Conservation (phyloP, 1,140 invertebrate species). For the Theocolax elegans region DNA sequence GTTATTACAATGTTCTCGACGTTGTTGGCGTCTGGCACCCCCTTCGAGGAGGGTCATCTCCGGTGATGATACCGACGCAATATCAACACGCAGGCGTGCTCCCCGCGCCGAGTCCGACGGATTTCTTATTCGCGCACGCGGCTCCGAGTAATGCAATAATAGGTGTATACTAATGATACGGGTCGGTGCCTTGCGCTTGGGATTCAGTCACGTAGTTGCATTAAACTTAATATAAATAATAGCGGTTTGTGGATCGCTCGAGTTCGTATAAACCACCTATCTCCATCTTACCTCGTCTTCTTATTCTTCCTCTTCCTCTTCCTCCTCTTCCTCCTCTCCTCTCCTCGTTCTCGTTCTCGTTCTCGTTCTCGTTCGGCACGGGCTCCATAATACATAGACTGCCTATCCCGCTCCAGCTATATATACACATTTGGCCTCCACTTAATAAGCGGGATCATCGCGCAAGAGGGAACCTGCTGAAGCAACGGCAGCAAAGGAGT, state of each 20-base stretch:
- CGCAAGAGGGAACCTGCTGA: conserved; percentile 55
- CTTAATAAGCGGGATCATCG: conserved; percentile 68
- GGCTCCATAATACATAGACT: conserved; percentile 60
- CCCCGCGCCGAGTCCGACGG: neutral
- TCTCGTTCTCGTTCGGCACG: conserved; percentile 12
- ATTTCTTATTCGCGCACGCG: conserved; percentile 7
- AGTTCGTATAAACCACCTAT: conserved; percentile 61
- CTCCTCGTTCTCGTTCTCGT: no score
- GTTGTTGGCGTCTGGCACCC: conserved; percentile 31
- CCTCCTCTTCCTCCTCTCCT: neutral
- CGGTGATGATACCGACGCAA: conserved; percentile 24
- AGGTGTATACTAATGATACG: conserved; percentile 69
- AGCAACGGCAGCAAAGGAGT: conserved; percentile 58
- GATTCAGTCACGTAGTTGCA: conserved; percentile 69
- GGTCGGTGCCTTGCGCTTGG: conserved; percentile 46
- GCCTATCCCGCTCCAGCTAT: conserved; percentile 29
- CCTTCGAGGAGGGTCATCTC: conserved; percentile 19
- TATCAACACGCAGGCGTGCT: conserved; percentile 23
- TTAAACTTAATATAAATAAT: conserved; percentile 71
- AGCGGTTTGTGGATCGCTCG: conserved; percentile 67
- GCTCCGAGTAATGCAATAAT: conserved; percentile 63
- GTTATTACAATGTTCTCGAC: conserved; percentile 32
- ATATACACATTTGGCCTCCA: no score
- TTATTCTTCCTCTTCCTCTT: conserved; percentile 27
- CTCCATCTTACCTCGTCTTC: conserved; percentile 57